Conservation (phyloP, 2,797 vertebrate species). For the Cynopterus sphinx region DNA sequence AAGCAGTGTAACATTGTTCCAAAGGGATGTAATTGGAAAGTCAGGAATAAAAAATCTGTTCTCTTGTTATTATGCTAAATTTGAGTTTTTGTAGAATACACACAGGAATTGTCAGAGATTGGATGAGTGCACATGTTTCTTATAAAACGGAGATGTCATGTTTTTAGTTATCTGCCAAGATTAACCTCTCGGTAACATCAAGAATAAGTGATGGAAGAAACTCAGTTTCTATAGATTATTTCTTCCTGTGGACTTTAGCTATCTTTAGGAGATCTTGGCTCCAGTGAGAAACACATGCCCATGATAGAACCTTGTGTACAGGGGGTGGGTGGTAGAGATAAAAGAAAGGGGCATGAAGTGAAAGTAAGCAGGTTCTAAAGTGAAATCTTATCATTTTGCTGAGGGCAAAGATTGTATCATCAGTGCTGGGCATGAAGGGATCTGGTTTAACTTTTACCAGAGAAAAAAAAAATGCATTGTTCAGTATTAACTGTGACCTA, state of each 20-base stretch:
- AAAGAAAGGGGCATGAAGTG: background rate
- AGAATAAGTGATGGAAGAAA: background rate
- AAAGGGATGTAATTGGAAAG: background rate
- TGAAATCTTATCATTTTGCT: constrained; percentile 1
- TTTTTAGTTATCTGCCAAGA: background rate
- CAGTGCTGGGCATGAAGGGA: background rate
- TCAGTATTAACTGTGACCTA: background rate
- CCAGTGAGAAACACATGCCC: background rate
- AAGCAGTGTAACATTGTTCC: background rate
- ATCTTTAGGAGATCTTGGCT: background rate
- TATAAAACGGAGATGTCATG: background rate
- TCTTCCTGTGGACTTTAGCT: background rate
- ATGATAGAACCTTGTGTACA: background rate
- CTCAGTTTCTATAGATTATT: background rate
- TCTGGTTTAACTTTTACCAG: constrained; percentile 36
- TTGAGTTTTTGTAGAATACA: background rate
- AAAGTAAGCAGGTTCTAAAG: background rate
- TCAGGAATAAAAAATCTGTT: background rate
- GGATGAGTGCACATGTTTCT: background rate
- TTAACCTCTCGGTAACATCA: background rate
- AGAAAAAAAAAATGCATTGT: background rate
- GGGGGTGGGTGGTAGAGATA: background rate
- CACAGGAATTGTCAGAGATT: background rate
- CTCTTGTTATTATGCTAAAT: background rate
- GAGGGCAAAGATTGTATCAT: constrained; percentile 1